phyloP scores from a whole-genome alignment of 2,797 vertebrate genomes.

The Clarias pachynema region DNA sequence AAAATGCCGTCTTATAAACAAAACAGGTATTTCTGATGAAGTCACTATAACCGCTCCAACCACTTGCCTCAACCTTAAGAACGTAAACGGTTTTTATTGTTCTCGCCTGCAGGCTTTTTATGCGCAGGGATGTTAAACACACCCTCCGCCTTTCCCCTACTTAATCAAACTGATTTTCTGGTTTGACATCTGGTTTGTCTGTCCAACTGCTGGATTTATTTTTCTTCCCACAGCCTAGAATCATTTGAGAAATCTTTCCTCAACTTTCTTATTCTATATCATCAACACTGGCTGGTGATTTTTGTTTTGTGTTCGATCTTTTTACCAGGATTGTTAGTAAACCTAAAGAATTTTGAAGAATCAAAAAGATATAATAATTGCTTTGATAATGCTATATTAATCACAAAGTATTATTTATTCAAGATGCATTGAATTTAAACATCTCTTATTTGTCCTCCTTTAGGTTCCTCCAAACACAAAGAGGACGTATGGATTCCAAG shows the following conservation, averaged over 20 bases:
- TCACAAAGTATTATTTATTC: not conserved
- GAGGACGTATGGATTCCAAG: conserved; percentile 10
- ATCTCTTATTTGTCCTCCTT: not conserved
- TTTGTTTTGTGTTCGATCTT: not conserved
- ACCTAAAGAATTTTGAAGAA: not conserved
- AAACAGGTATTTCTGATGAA: conserved; percentile 17
- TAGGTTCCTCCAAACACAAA: conserved; percentile 13
- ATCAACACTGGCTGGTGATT: not conserved
- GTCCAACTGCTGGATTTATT: not conserved
- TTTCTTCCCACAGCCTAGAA: not conserved
- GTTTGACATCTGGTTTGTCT: not conserved
- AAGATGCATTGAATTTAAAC: not conserved
- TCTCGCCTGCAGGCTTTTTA: conserved; percentile 36
- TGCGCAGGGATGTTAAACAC: conserved; percentile 20
- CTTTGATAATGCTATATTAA: not conserved
- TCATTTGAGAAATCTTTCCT: conserved; percentile 6
- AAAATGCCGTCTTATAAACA: not conserved
- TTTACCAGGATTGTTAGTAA: not conserved
- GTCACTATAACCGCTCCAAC: conserved; percentile 3
- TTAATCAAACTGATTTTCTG: conserved; percentile 22
- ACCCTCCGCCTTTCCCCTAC: conserved; percentile 9
- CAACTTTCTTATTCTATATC: not conserved
- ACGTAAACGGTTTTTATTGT: conserved; percentile 29
- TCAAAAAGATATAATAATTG: not conserved
- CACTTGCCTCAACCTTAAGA: conserved; percentile 29